Percentiles rank a stretch among this genome's conserved stretches.
Evolutionary conservation across 2,888 invertebrate species (phyloP).

Genomic region (Spatulosminthurus flaviceps): DNA sequence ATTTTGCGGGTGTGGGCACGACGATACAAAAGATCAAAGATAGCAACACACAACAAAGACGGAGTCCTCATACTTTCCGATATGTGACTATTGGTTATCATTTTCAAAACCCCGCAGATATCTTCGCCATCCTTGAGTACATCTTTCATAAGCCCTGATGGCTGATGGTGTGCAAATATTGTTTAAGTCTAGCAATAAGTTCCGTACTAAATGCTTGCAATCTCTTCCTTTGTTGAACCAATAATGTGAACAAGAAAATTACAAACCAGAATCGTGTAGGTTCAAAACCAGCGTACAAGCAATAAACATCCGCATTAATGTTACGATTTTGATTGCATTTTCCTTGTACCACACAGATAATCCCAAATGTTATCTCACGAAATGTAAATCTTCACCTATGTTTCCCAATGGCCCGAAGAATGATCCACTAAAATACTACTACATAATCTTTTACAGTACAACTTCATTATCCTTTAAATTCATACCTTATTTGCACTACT

Average conservation of each 20-base stretch:
- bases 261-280: no score
- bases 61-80: no score
- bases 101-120: no score
- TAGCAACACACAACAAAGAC: not conserved
- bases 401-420: not conserved
- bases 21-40: not conserved
- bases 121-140: no score
- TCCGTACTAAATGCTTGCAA: no score
- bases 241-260: no score
- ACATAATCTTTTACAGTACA: constrained; percentile 1
- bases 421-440: not conserved
- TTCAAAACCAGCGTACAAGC: no score
- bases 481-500: not conserved
- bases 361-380: not conserved
- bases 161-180: no score
- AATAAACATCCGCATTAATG: constrained; percentile 2
- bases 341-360: not conserved
- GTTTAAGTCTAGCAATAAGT: no score
- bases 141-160: no score
- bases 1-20: not conserved
- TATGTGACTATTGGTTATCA: no score
- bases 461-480: not conserved
- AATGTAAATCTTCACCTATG: not conserved
- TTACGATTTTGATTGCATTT: not conserved
- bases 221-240: no score